Evolutionary conservation across 2,888 invertebrate species (phyloP).

Genomic region (Epistrophella euchroma): DNA sequence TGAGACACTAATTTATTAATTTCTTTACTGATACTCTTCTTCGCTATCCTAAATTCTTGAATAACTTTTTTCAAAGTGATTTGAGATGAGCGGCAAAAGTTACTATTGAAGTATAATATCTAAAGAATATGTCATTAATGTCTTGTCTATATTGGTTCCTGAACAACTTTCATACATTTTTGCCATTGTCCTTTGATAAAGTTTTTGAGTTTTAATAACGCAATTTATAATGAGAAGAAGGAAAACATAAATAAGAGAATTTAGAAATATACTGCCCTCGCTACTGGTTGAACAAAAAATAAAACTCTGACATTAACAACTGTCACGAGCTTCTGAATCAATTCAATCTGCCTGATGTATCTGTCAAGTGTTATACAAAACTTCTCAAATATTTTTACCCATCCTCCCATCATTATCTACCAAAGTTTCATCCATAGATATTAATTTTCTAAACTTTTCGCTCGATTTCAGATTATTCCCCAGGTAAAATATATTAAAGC

Average conservation of each 20-base stretch:
- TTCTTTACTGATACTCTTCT: no score
- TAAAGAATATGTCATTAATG: no score
- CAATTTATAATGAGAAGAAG: no score
- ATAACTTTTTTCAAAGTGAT: no score
- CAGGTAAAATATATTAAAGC: conserved; percentile 1
- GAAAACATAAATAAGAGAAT: no score
- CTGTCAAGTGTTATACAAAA: conserved; percentile 16
- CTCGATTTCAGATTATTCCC: conserved; percentile 11
- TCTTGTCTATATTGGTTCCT: no score
- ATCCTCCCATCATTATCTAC: conserved; percentile 1
- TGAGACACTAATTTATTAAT: no score
- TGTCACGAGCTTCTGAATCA: neutral
- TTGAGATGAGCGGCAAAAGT: no score
- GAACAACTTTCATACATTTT: no score
- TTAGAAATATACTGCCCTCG: no score
- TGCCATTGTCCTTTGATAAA: neutral
- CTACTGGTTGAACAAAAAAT: neutral
- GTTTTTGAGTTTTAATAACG: neutral
- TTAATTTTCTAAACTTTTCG: conserved; percentile 28
- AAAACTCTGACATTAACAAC: conserved; percentile 23
- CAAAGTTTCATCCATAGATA: conserved; percentile 10
- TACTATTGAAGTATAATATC: no score
- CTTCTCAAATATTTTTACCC: conserved; percentile 24
- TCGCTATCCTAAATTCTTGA: no score
- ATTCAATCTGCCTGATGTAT: neutral